These are phyloP conservation scores for Aleiodes sp. DNA, from an alignment of 1,140 invertebrate species.

Conservation along the genomic window DNA sequence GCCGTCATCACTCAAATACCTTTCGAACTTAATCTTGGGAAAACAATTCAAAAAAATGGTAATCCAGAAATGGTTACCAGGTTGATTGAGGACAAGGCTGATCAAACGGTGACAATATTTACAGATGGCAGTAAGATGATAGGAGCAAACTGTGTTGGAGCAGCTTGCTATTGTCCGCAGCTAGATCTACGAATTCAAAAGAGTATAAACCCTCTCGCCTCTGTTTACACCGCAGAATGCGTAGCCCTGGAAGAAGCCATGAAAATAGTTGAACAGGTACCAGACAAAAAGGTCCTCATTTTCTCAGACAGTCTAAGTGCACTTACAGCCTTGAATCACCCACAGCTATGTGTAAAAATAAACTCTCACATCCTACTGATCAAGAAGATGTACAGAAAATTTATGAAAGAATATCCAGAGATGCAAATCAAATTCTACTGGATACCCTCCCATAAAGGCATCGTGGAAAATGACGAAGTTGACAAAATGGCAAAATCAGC, in stretches of 20 bases:
- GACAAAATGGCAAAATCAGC: too few relatives aligned
- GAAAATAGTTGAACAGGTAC: neutral
- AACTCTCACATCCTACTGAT: too few relatives aligned
- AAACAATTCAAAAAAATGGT: neutral
- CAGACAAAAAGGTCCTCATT: neutral
- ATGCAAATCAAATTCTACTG: too few relatives aligned
- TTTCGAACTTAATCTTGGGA: neutral
- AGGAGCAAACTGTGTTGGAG: neutral
- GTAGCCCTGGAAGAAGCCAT: conserved; percentile 9
- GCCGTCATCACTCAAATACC: neutral
- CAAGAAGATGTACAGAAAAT: too few relatives aligned
- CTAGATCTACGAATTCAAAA: neutral
- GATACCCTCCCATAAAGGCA: too few relatives aligned
- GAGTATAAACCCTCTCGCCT: neutral
- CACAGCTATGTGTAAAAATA: too few relatives aligned
- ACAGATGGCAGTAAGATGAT: conserved; percentile 20
- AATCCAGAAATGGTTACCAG: neutral
- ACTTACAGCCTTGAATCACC: neutral
- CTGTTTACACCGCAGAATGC: conserved; percentile 21
- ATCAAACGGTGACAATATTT: neutral
- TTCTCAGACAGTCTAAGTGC: neutral
- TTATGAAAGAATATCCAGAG: too few relatives aligned
- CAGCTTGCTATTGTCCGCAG: neutral
- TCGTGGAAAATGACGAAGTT: too few relatives aligned
- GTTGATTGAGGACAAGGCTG: neutral